A percentile compares a stretch with the other conserved stretches of the same genome.
Evolutionary conservation across 2,888 invertebrate genomes (phyloP).

Genomic region (Bembecia ichneumoniformis): DNA sequence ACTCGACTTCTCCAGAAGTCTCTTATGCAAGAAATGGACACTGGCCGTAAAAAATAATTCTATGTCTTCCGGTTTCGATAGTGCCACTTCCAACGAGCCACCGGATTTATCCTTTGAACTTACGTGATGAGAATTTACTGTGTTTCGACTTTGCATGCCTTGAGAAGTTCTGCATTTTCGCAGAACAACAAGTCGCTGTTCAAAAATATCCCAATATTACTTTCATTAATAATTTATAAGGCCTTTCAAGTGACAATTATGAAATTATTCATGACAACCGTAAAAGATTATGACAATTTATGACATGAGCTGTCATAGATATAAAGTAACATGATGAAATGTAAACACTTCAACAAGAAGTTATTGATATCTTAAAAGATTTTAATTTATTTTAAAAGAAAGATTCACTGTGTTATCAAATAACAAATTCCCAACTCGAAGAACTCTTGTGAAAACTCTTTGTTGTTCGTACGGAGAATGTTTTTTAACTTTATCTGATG

Average conservation of each 20-base stretch:
- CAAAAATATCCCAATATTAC: background rate
- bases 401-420: too few relatives aligned
- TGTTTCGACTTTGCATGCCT: conserved; percentile 37
- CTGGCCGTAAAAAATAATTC: conserved; percentile 53
- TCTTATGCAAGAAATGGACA: conserved; percentile 45
- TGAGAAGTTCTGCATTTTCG: conserved; percentile 5
- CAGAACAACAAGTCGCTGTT: background rate
- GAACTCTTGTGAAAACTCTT: too few relatives aligned
- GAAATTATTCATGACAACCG: background rate
- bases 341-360: too few relatives aligned
- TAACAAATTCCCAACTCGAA: too few relatives aligned
- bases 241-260: background rate
- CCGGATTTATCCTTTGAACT: conserved; percentile 5
- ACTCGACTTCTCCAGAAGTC: conserved; percentile 39
- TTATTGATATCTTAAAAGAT: too few relatives aligned
- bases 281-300: background rate
- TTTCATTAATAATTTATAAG: background rate
- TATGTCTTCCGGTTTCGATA: conserved; percentile 24
- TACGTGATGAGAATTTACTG: conserved; percentile 11
- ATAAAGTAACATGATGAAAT: background rate
- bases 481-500: too few relatives aligned
- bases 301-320: background rate
- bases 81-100: conserved; percentile 8
- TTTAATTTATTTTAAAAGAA: too few relatives aligned
- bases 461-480: too few relatives aligned